Percentiles rank a stretch among this genome's conserved stretches.
Evolutionary conservation across 2,888 invertebrate species (phyloP).

Genomic region (Drosophila mayaguana): DNA sequence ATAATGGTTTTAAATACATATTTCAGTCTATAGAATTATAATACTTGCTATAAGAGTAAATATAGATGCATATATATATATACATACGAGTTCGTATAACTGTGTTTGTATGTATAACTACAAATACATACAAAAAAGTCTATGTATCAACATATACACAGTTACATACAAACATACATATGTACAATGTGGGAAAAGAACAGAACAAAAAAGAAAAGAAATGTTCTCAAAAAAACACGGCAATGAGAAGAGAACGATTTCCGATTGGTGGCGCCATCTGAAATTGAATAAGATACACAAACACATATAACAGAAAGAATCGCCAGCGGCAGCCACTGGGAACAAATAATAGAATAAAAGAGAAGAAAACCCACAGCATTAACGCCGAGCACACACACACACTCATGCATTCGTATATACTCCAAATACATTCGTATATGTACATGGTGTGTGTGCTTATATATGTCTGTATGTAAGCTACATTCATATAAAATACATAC

Average conservation of each 20-base stretch:
- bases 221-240: slow-evolving; percentile 20
- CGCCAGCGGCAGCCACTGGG: slow-evolving; percentile 47
- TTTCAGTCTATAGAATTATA: slow-evolving; percentile 12
- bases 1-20: slow-evolving; percentile 16
- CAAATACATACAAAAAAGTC: slow-evolving; percentile 3
- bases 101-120: not conserved
- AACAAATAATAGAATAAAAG: slow-evolving; percentile 60
- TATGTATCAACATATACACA: slow-evolving; percentile 11
- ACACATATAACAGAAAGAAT: slow-evolving; percentile 41
- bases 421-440: slow-evolving; percentile 18
- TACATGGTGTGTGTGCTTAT: slow-evolving; percentile 4
- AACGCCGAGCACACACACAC: slow-evolving; percentile 34
- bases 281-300: slow-evolving; percentile 70
- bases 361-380: slow-evolving; percentile 47
- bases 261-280: slow-evolving; percentile 79
- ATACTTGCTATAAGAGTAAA: slow-evolving; percentile 5
- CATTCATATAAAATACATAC: slow-evolving; percentile 22
- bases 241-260: slow-evolving; percentile 65
- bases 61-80: not conserved
- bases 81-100: not conserved
- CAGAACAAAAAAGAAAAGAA: slow-evolving; percentile 3
- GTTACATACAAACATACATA: not conserved
- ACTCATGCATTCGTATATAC: slow-evolving; percentile 13
- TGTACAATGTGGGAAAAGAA: slow-evolving; percentile 9
- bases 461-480: slow-evolving; percentile 3